Conservation (phyloP, 2,888 invertebrate genomes). For the Cantharis flavilabris region DNA sequence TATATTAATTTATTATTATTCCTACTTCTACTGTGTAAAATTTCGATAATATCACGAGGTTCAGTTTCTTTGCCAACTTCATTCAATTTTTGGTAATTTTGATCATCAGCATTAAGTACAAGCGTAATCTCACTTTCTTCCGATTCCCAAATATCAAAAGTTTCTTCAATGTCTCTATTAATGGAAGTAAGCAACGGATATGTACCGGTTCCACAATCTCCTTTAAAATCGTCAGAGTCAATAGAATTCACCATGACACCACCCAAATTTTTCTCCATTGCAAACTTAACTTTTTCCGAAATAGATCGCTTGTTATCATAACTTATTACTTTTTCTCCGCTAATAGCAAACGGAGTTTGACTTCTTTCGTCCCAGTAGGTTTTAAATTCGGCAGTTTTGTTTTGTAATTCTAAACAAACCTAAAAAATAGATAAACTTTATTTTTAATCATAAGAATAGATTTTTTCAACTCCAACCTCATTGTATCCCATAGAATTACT, state of each 20-base stretch:
- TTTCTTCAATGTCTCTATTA: conserved; percentile 63
- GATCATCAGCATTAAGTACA: too few relatives aligned
- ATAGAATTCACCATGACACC: conserved; percentile 90
- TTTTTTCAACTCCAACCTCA: conserved; percentile 62
- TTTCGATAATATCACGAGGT: too few relatives aligned
- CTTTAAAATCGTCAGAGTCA: conserved; percentile 85
- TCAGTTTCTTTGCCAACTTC: neutral
- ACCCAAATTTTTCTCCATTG: conserved; percentile 67
- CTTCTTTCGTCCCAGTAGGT: conserved; percentile 69
- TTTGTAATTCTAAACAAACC: conserved; percentile 68
- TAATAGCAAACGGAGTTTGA: conserved; percentile 66
- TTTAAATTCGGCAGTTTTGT: conserved; percentile 55
- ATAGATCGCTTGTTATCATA: conserved; percentile 81
- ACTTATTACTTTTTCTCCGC: conserved; percentile 68
- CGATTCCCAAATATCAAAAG: too few relatives aligned
- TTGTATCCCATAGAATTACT: conserved; percentile 73
- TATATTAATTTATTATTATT: too few relatives aligned
- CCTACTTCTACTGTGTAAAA: too few relatives aligned
- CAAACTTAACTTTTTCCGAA: conserved; percentile 71
- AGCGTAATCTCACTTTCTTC: too few relatives aligned
- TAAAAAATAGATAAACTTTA: conserved; percentile 42
- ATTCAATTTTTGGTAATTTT: too few relatives aligned
- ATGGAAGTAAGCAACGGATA: conserved; percentile 76
- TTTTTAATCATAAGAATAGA: neutral
- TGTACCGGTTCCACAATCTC: conserved; percentile 66